phyloP scores from a whole-genome alignment of 2,113 vertebrate species.

The Acrocephalus kingi region DNA sequence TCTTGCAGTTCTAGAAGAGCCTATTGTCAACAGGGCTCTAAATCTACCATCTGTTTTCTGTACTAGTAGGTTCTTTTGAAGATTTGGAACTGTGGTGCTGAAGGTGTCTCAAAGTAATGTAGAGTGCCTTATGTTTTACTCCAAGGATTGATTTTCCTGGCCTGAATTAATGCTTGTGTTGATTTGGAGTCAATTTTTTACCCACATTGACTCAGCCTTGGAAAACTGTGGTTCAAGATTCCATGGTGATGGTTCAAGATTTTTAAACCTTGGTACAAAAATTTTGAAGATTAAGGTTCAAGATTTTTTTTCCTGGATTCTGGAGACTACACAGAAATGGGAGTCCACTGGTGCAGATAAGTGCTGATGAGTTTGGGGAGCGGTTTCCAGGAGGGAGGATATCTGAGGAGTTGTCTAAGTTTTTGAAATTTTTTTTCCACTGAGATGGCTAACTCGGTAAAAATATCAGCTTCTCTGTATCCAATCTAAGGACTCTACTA shows the following conservation, averaged over 20 bases:
- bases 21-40: not conserved
- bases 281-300: not conserved
- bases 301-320: not conserved
- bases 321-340: not conserved
- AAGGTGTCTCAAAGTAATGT: not conserved
- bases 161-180: not conserved
- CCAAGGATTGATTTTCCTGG: not conserved
- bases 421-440: accelerated
- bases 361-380: not conserved
- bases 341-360: not conserved
- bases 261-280: not conserved
- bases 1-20: not conserved
- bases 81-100: not conserved
- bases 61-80: not conserved
- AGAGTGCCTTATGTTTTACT: not conserved
- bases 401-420: not conserved
- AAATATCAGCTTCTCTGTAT: not conserved
- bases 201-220: not conserved
- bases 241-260: not conserved
- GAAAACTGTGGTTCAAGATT: not conserved
- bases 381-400: not conserved
- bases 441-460: not conserved
- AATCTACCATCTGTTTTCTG: not conserved
- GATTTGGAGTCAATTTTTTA: not conserved
- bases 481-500: not conserved